Conservation (phyloP, 1,140 invertebrate species). For the Campoletis sonorensis region DNA sequence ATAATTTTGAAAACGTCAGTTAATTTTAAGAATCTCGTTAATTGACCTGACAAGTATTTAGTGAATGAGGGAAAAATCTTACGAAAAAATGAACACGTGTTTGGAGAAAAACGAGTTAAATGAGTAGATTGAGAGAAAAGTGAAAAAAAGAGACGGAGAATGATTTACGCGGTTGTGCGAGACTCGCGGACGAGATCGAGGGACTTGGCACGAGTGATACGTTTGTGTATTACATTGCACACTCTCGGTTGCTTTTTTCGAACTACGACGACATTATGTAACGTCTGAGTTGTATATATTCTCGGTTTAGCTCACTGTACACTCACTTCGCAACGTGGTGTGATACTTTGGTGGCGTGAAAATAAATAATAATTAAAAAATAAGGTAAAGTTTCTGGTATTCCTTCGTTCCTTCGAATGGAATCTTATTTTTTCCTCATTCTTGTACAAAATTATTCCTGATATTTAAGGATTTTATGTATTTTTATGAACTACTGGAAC, state of each 20-base stretch:
- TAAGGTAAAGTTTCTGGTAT: conserved; percentile 36
- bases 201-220: conserved; percentile 42
- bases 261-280: conserved; percentile 42
- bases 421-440: too few species aligned
- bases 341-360: neutral
- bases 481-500: too few species aligned
- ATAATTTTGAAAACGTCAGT: too few species aligned
- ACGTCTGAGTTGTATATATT: conserved; percentile 30
- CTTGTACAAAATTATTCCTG: too few species aligned
- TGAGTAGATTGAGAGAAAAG: neutral
- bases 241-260: conserved; percentile 3
- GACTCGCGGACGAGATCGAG: conserved; percentile 38
- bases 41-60: too few species aligned
- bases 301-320: neutral
- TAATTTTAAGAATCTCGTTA: too few species aligned
- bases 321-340: neutral
- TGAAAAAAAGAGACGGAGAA: neutral
- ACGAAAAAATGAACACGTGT: too few species aligned
- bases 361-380: conserved; percentile 28
- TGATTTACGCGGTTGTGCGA: neutral
- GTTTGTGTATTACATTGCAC: conserved; percentile 40
- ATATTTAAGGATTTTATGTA: too few species aligned
- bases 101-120: too few species aligned
- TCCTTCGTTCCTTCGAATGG: neutral
- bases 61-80: too few species aligned